These are phyloP conservation scores for Kuschelorhynchus macadamiae DNA, from an alignment of 2,888 invertebrate genomes.

Conservation along the genomic window DNA sequence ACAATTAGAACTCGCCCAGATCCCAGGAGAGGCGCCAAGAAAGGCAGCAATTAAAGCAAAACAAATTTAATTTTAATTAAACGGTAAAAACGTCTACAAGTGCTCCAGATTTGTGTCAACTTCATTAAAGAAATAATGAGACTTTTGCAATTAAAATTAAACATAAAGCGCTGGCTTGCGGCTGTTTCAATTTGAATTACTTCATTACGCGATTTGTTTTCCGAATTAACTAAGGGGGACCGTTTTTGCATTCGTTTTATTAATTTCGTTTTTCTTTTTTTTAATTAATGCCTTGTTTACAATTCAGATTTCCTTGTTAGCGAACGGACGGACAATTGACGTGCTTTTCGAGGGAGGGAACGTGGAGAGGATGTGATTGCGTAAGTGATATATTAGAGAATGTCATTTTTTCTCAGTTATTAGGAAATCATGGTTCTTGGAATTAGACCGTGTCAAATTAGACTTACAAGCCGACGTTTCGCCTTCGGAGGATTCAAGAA, in stretches of 20 bases:
- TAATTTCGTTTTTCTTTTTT: conserved; percentile 1
- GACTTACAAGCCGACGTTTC: no score
- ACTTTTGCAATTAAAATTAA: conserved; percentile 62
- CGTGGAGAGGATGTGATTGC: no score
- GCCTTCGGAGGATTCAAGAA: no score
- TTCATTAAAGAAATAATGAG: conserved; percentile 63
- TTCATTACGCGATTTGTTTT: conserved; percentile 43
- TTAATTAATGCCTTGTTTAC: conserved; percentile 18
- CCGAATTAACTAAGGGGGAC: conserved; percentile 27
- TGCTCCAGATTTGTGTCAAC: conserved; percentile 61
- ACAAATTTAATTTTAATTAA: conserved; percentile 60
- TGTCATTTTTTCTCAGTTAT: no score
- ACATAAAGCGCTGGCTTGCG: conserved; percentile 54
- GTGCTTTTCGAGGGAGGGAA: no score
- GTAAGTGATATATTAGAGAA: no score
- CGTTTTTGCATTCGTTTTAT: conserved; percentile 8
- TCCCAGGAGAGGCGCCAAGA: conserved; percentile 24
- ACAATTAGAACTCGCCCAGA: no score
- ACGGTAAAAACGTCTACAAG: conserved; percentile 58
- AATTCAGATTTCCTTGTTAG: background rate
- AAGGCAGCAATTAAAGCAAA: conserved; percentile 56
- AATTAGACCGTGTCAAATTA: no score
- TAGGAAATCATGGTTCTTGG: no score
- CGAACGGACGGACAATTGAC: no score
- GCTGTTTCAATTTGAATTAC: conserved; percentile 59